These are phyloP conservation scores for Ferrisia virgata DNA, from an alignment of 2,888 invertebrate genomes.

Conservation along the genomic window DNA sequence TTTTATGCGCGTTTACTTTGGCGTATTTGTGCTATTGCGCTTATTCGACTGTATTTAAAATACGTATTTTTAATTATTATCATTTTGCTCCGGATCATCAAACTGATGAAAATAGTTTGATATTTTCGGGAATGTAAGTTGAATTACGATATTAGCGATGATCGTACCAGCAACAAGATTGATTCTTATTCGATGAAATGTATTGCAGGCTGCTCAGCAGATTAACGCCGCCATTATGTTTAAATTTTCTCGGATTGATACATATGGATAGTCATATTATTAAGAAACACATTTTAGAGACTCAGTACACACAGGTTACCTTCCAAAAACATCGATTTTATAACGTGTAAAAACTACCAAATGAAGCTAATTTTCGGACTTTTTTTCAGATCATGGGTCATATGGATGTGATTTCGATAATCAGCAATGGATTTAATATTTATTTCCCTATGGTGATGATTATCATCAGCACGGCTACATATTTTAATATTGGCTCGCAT, in stretches of 20 bases:
- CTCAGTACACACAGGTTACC: constrained; percentile 88
- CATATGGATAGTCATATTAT: constrained; percentile 97
- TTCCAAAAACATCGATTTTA: neutral
- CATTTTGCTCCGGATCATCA: constrained; percentile 96
- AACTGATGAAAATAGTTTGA: constrained; percentile 97
- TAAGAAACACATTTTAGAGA: constrained; percentile 74
- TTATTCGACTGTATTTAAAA: constrained; percentile 95
- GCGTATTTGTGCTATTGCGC: constrained; percentile 96
- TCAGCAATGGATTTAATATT: constrained; percentile 96
- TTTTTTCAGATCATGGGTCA: constrained; percentile 87
- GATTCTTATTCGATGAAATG: neutral
- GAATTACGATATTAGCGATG: neutral
- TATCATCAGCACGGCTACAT: constrained; percentile 87
- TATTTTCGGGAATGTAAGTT: constrained; percentile 89
- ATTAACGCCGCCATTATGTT: constrained; percentile 94
- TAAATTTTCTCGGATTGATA: constrained; percentile 95
- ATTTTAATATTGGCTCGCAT: constrained; percentile 88
- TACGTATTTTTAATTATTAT: constrained; percentile 92
- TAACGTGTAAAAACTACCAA: no score
- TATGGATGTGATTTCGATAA: constrained; percentile 95
- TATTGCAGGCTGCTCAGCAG: constrained; percentile 85
- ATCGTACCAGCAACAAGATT: neutral
- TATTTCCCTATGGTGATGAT: constrained; percentile 98
- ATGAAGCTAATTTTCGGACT: no score
- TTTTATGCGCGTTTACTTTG: constrained; percentile 84